Conservation (phyloP, 2,113 vertebrate species). For the Cinclus mexicanus region DNA sequence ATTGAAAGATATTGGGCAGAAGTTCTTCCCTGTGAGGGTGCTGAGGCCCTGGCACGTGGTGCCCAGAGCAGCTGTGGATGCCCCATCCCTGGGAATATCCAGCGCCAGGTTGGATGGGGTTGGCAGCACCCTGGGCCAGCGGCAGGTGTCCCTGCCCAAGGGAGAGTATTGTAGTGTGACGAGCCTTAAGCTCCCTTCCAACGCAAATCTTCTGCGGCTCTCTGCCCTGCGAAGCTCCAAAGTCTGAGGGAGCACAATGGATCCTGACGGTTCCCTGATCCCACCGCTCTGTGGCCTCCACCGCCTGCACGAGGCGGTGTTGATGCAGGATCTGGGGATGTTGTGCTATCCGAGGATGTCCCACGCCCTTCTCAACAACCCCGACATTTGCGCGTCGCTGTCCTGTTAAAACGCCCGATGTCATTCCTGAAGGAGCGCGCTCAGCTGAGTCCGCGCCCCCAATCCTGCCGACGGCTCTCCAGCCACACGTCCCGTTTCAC, state of each 20-base stretch:
- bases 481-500: rapidly evolving
- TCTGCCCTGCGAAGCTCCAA: neutral
- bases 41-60: neutral
- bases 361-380: neutral
- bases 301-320: rapidly evolving
- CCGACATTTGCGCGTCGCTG: neutral
- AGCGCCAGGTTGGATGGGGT: neutral
- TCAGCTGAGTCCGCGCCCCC: rapidly evolving
- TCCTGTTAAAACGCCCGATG: rapidly evolving
- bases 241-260: rapidly evolving
- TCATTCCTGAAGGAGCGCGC: neutral
- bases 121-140: neutral
- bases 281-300: neutral
- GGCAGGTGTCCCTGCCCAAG: too few relatives aligned
- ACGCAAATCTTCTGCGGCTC: neutral
- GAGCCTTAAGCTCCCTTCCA: neutral
- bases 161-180: too few relatives aligned
- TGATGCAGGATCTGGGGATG: rapidly evolving
- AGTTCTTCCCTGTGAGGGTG: neutral
- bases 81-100: neutral
- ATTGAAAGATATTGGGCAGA: too few relatives aligned
- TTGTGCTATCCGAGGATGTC: rapidly evolving
- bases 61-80: neutral
- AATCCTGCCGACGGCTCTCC: rapidly evolving
- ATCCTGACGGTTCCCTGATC: rapidly evolving